Percentiles rank a stretch among this genome's conserved stretches.
phyloP scores from a whole-genome alignment of 2,113 vertebrate genomes.

The Clinocottus analis region DNA sequence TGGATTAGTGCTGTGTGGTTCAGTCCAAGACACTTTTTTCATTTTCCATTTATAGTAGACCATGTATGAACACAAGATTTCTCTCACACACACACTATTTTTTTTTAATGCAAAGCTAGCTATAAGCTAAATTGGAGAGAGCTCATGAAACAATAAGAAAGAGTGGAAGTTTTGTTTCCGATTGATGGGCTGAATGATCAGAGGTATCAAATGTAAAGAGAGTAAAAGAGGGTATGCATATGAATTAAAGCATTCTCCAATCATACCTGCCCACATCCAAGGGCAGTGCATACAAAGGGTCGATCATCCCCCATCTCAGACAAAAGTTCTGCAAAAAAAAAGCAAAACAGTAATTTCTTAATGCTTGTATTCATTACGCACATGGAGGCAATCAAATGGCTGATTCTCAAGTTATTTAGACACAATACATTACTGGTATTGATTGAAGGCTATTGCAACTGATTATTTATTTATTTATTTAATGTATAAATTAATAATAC shows the following conservation, averaged over 20 bases:
- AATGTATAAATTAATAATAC: background rate
- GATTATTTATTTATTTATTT: no score
- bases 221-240: background rate
- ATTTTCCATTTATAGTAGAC: background rate
- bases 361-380: background rate
- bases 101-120: background rate
- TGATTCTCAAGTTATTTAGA: background rate
- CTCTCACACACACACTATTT: background rate
- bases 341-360: constrained; percentile 2
- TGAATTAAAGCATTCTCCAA: constrained; percentile 4
- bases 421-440: background rate
- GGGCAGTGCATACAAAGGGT: constrained; percentile 95
- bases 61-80: background rate
- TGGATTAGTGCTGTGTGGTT: background rate
- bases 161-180: background rate
- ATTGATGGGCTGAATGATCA: background rate
- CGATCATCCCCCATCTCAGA: constrained; percentile 95
- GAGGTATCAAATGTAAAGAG: no score
- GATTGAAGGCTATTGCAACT: background rate
- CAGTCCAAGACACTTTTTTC: background rate
- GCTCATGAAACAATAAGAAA: background rate
- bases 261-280: constrained; percentile 96
- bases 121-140: background rate
- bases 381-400: background rate
- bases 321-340: constrained; percentile 59